Evolutionary conservation across 2,888 invertebrate species (phyloP), one percentile per base, ranked within the genome.

Genomic region (Phalera bucephala): DNA sequence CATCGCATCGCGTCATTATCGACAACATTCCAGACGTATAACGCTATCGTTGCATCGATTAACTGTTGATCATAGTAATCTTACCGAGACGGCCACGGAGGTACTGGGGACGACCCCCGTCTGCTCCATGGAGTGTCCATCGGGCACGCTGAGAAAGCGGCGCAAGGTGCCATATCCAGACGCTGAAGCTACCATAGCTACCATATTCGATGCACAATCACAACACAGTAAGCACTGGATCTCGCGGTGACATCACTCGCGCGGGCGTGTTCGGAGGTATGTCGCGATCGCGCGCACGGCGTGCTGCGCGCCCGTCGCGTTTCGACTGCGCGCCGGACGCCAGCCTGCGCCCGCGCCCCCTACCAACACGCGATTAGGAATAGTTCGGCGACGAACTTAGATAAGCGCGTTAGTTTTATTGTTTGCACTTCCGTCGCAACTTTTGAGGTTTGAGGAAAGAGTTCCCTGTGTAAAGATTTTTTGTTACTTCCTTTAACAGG

Each of bases 141-240:
- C 88, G 47, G 88, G 86, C 42, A 80, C 88, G 75, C 88, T 88
- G 42, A 88, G 79, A 63, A 87, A 88, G 53, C 89, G 83, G 76
- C 89, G 86, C 53, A 88, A 79, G 45, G 88, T 86, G 77, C 87
- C 88, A 73, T 85, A 87, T 72, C 89, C 89, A 57, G 88, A 86
- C 56, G 89, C 88, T 42, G 89, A 88, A 39, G 88, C 88, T 52
- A 89, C 87, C 88, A 88, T 89, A 41, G 88, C 86, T 72, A 89
- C 87, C 88, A 88, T 89, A 72, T 64, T 81, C 75, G 52, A 54
- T 49, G 46, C 82, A 75, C 73, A 65, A 64, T 58, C 76, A 78
- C 77, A 65, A 65, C 72, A 70, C 72, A 56, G 62, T 58, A 62
- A 64, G 62, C 76, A 79, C 78, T 69, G 64, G 70, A 53, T 52